Conservation (phyloP, 2,113 vertebrate genomes). For the Brienomyrus brachyistius region DNA sequence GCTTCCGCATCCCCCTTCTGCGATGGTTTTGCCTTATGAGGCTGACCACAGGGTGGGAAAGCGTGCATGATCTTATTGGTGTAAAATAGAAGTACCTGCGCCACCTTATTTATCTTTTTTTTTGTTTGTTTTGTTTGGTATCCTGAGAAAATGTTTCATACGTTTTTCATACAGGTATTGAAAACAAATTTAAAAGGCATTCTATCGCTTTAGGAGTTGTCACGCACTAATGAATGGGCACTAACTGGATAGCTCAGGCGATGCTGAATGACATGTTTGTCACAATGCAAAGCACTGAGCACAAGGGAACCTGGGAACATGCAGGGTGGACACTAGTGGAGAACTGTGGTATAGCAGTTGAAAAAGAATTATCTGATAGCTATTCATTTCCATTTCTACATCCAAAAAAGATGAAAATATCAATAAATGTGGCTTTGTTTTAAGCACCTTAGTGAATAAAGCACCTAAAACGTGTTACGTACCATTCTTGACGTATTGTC, state of each 20-base stretch:
- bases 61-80: not conserved
- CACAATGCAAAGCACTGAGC: not conserved
- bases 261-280: not conserved
- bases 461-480: not conserved
- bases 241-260: not conserved
- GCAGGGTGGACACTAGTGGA: not conserved
- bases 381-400: not conserved
- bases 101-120: not conserved
- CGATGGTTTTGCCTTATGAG: not conserved
- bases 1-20: not conserved
- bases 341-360: not conserved
- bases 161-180: not conserved
- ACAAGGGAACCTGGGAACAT: not conserved
- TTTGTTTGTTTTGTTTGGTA: not conserved
- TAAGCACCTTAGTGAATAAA: not conserved
- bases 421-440: not conserved
- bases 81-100: not conserved
- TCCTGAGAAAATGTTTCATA: not conserved
- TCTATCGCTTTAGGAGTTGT: not conserved
- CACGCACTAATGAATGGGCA: not conserved
- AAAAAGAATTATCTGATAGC: not conserved
- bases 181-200: not conserved
- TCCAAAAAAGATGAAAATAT: not conserved
- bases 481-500: not conserved
- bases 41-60: not conserved